These are phyloP conservation scores for Orthonychiurus folsomi DNA, from an alignment of 2,888 invertebrate species.

Conservation along the genomic window DNA sequence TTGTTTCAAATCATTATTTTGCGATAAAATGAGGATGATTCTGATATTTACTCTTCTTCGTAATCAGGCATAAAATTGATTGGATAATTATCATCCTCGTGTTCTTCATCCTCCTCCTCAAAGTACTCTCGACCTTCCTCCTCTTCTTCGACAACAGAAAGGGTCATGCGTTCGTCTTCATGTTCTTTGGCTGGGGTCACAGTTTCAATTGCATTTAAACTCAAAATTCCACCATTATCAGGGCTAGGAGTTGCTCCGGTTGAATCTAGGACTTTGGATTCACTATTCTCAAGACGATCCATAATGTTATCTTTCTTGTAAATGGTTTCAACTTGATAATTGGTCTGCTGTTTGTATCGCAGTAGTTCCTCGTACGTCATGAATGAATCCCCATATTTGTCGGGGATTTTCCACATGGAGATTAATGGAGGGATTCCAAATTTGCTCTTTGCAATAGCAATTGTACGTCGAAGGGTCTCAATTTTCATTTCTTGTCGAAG, in stretches of 20 bases:
- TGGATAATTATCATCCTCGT: background rate
- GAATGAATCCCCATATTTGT: conserved; percentile 16
- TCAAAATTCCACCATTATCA: background rate
- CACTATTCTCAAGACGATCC: conserved; percentile 6
- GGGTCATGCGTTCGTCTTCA: background rate
- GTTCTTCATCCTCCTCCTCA: conserved; percentile 4
- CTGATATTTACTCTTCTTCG: no score
- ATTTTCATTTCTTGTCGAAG: conserved; percentile 21
- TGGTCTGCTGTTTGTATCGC: conserved; percentile 11
- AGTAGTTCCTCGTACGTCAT: conserved; percentile 19
- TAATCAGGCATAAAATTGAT: no score
- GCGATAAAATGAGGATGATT: no score
- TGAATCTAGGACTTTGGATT: background rate
- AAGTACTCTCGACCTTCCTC: background rate
- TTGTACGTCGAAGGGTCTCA: conserved; percentile 18
- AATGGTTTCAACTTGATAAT: conserved; percentile 16
- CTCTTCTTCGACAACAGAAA: background rate
- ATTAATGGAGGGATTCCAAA: conserved; percentile 29
- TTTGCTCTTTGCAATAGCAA: conserved; percentile 28
- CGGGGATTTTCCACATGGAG: conserved; percentile 17
- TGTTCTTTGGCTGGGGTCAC: background rate
- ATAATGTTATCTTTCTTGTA: conserved; percentile 12
- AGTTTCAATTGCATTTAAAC: background rate
- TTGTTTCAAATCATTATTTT: no score
- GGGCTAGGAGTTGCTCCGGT: background rate